Evolutionary conservation across 1,140 invertebrate genomes (phyloP).

Genomic region (Ctenoplectra terminalis): DNA sequence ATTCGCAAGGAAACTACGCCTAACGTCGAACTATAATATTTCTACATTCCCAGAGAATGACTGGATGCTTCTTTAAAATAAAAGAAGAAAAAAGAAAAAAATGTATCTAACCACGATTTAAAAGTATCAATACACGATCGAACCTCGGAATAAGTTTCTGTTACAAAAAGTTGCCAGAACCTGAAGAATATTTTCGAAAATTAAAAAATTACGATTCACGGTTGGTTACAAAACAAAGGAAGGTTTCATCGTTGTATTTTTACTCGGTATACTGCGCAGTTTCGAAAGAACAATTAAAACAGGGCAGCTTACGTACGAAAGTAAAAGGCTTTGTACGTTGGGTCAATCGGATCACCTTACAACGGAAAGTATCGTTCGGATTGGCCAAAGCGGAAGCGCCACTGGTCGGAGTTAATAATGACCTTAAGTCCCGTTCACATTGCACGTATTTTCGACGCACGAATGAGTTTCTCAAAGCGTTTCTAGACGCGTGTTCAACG

Average conservation of each 20-base stretch:
- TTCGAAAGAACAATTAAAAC: not conserved
- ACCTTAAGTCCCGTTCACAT: constrained; percentile 1
- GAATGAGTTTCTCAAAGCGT: not conserved
- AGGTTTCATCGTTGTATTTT: not conserved
- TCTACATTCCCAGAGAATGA: too few species aligned
- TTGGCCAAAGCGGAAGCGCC: not conserved
- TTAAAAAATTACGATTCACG: too few species aligned
- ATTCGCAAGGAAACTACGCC: too few species aligned
- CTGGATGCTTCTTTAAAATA: too few species aligned
- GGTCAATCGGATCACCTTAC: not conserved
- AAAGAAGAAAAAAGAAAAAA: too few species aligned
- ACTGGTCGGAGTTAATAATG: not conserved
- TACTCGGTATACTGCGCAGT: not conserved
- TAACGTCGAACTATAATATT: too few species aligned
- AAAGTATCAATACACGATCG: too few species aligned
- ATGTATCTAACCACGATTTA: too few species aligned
- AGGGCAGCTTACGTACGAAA: not conserved
- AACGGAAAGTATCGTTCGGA: not conserved
- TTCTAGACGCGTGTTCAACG: constrained; percentile 21
- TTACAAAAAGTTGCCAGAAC: not conserved
- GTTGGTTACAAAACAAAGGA: not conserved
- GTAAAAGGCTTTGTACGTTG: not conserved
- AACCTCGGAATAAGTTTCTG: too few species aligned
- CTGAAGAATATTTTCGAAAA: too few species aligned
- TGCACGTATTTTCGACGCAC: not conserved